Evolutionary conservation across 1,140 invertebrate species (phyloP), one percentile per base, ranked within the genome.

Genomic region (Caerostris extrusa): DNA sequence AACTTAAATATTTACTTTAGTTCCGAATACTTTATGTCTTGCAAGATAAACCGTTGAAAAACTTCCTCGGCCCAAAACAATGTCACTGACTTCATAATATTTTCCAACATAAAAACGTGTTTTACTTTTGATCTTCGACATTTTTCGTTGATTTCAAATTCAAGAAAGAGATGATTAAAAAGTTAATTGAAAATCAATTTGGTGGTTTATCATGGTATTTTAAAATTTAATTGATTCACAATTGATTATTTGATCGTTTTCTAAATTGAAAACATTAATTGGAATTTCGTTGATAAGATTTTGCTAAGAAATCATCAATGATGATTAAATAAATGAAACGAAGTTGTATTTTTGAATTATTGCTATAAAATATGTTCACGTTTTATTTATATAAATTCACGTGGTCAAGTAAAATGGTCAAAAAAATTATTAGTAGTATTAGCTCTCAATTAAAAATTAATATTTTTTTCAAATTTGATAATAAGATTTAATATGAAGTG

Each of bases 41-140:
- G 91, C 91, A 14, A 87, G 17, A 34, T 93, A 93, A 7, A 93
- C 91, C 3, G 82, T 77, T 3, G 91, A 86, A 87, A 93, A 93
- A 50, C 77, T 87, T 77, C 91, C 91, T 14, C 57, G 17, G 6
- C 91, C 91, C 60, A 93, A 77, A 77, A 87, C 56, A n/a, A 69
- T 34, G 19, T 93, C 82, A 7, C 58, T 50, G n/a, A 93, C 53
- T 71, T 87, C 83, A n/a, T 93, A 93, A 34, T 82, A 91, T 53
- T 90, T 90, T 10, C 64, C 64, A 19, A 90, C 69, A 69, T 12
- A 56, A 67, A 77, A 71, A 5, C 53, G 64, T 64, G 7, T 60
- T 50, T n/a, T n/a, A 87, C 64, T 53, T 87, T 19, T 19, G n/a
- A 5, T 19, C 3, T 77, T 53, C 8, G 10, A 50, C 71, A 77